Evolutionary conservation across 2,113 vertebrate genomes (phyloP).

Genomic region (Gasterosteus aculeatus): DNA sequence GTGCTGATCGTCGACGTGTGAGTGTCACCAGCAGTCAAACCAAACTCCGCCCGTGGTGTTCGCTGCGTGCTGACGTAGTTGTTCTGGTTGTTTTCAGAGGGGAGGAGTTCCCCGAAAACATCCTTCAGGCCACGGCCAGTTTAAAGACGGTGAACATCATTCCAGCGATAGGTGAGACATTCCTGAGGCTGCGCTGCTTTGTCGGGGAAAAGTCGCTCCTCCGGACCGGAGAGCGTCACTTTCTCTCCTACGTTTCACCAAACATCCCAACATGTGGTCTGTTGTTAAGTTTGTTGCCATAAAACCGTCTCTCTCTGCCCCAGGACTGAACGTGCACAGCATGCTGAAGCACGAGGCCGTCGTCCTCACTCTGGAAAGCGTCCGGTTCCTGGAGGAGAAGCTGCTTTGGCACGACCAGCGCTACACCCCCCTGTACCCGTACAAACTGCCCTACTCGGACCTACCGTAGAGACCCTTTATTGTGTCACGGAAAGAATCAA

Average conservation of each 20-base stretch:
- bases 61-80: background rate
- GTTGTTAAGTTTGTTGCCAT: too few relatives aligned
- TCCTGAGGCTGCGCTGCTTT: too few relatives aligned
- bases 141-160: slow-evolving; percentile 87
- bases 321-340: slow-evolving; percentile 91
- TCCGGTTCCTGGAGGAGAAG: slow-evolving; percentile 88
- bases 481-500: background rate
- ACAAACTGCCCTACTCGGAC: background rate
- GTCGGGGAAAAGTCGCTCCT: too few relatives aligned
- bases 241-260: too few relatives aligned
- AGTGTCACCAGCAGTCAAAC: slow-evolving; percentile 56
- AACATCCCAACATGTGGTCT: too few relatives aligned
- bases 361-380: slow-evolving; percentile 83
- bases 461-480: slow-evolving; percentile 18
- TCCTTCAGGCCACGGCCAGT: slow-evolving; percentile 75
- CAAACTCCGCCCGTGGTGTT: background rate
- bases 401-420: slow-evolving; percentile 88
- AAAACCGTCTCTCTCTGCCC: background rate
- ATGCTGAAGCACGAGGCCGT: slow-evolving; percentile 88
- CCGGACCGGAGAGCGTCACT: too few relatives aligned
- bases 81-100: slow-evolving; percentile 67
- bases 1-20: slow-evolving; percentile 87
- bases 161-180: slow-evolving; percentile 83
- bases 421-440: slow-evolving; percentile 44
- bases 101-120: slow-evolving; percentile 83